phyloP scores from a whole-genome alignment of 2,113 vertebrate species.

The Bambusicola thoracicus region DNA sequence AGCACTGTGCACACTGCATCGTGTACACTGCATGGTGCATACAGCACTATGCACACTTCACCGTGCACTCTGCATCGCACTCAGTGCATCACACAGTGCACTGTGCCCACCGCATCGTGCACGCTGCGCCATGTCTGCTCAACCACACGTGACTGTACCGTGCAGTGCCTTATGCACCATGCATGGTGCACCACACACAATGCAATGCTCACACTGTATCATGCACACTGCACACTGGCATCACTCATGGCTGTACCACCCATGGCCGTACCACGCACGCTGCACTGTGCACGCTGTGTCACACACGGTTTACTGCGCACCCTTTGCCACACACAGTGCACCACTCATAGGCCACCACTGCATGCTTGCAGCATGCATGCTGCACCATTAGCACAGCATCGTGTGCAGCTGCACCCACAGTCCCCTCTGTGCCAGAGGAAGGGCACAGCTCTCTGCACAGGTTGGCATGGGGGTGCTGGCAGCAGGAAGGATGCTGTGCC shows the following conservation, averaged over 20 bases:
- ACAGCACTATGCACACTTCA: rapidly evolving
- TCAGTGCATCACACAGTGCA: rapidly evolving
- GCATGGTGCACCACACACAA: rapidly evolving
- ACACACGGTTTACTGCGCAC: rapidly evolving
- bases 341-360: too few species aligned
- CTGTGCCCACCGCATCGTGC: too few species aligned
- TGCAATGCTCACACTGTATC: rapidly evolving
- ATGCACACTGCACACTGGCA: too few species aligned
- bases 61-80: rapidly evolving
- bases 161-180: not conserved
- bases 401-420: rapidly evolving
- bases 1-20: too few species aligned
- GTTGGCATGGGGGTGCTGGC: rapidly evolving
- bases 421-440: too few species aligned
- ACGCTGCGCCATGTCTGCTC: too few species aligned
- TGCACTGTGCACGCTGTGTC: rapidly evolving
- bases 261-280: too few species aligned
- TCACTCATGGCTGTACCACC: too few species aligned
- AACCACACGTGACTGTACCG: not conserved
- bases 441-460: not conserved
- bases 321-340: rapidly evolving
- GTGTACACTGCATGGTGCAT: too few species aligned
- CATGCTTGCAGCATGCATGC: not conserved
- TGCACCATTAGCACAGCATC: rapidly evolving
- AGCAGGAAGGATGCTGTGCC: not conserved